A percentile compares a stretch with the other conserved stretches of the same genome.
Conservation (phyloP, 2,113 vertebrate species). For the Amia ocellicauda region DNA sequence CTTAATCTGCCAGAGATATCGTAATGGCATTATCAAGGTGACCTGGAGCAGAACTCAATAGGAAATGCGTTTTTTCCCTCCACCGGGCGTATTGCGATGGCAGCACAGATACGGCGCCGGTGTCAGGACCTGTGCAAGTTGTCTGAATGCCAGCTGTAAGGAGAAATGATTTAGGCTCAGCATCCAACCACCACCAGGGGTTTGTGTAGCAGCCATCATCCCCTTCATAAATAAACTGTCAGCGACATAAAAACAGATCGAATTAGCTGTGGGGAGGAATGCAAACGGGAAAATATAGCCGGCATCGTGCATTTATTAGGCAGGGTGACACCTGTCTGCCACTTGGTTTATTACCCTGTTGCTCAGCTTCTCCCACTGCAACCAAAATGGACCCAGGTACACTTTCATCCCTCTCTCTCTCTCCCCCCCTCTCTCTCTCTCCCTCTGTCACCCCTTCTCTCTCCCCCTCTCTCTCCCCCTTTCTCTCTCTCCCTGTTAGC, state of each 20-base stretch:
- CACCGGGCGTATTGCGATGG: slow-evolving; percentile 16
- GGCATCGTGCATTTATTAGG: slow-evolving; percentile 48
- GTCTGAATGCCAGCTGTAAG: slow-evolving; percentile 13
- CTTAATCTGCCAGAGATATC: slow-evolving; percentile 22
- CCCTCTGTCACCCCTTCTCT: slow-evolving; percentile 16
- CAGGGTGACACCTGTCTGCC: slow-evolving; percentile 46
- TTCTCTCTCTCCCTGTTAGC: slow-evolving; percentile 23
- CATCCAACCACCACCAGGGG: slow-evolving; percentile 40
- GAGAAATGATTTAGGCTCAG: slow-evolving; percentile 41
- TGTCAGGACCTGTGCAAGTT: slow-evolving; percentile 41
- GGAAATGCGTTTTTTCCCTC: slow-evolving; percentile 12
- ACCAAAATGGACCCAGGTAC: background rate
- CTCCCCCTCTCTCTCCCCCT: too few species aligned
- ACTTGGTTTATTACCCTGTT: slow-evolving; percentile 3
- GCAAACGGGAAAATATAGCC: slow-evolving; percentile 39
- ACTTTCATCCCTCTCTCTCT: slow-evolving; percentile 27
- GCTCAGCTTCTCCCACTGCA: background rate
- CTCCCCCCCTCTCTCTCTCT: slow-evolving; percentile 36
- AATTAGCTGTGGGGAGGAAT: slow-evolving; percentile 45
- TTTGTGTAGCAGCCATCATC: slow-evolving; percentile 45
- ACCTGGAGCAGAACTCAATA: slow-evolving; percentile 21
- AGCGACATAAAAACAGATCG: slow-evolving; percentile 57
- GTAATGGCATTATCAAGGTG: slow-evolving; percentile 36
- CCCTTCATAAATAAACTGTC: slow-evolving; percentile 64
- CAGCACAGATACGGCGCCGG: slow-evolving; percentile 30